Percentiles rank a stretch among this genome's conserved stretches.
Conservation (phyloP, 2,888 invertebrate species). For the Agrotis segetum region DNA sequence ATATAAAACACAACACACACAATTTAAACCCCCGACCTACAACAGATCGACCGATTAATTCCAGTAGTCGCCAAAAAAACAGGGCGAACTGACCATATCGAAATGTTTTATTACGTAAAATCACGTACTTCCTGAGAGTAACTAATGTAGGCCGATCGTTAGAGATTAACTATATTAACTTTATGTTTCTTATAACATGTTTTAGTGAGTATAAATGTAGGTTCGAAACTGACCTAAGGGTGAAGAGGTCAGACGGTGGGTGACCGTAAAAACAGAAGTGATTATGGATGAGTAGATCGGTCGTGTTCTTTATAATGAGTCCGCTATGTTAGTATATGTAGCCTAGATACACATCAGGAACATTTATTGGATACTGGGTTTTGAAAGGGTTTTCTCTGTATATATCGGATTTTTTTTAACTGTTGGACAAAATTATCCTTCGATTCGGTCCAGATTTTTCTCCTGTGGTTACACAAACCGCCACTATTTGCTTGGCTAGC, state of each 20-base stretch:
- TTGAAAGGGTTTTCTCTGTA: neutral
- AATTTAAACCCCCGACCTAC: constrained; percentile 73
- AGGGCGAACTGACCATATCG: constrained; percentile 46
- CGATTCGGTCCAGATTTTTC: too few relatives aligned
- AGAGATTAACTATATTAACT: constrained; percentile 51
- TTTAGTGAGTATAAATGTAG: constrained; percentile 45
- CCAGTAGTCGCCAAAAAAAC: constrained; percentile 55
- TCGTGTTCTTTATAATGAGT: constrained; percentile 37
- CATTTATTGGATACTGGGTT: neutral
- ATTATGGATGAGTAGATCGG: constrained; percentile 19
- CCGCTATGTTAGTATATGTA: constrained; percentile 17
- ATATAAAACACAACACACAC: constrained; percentile 69
- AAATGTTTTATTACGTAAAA: constrained; percentile 75
- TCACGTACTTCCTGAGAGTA: constrained; percentile 70
- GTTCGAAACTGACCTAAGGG: constrained; percentile 53
- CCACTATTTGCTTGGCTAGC: too few relatives aligned
- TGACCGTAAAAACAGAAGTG: constrained; percentile 63
- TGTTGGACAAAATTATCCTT: too few relatives aligned
- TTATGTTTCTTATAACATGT: constrained; percentile 43
- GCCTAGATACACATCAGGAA: constrained; percentile 10
- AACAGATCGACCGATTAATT: constrained; percentile 43
- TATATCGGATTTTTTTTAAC: neutral
- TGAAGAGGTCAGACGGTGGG: constrained; percentile 50
- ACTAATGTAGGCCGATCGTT: constrained; percentile 45
- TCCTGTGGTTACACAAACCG: too few relatives aligned